Evolutionary conservation across 2,113 vertebrate genomes (phyloP).

Genomic region (Hydrochoerus hydrochaeris): DNA sequence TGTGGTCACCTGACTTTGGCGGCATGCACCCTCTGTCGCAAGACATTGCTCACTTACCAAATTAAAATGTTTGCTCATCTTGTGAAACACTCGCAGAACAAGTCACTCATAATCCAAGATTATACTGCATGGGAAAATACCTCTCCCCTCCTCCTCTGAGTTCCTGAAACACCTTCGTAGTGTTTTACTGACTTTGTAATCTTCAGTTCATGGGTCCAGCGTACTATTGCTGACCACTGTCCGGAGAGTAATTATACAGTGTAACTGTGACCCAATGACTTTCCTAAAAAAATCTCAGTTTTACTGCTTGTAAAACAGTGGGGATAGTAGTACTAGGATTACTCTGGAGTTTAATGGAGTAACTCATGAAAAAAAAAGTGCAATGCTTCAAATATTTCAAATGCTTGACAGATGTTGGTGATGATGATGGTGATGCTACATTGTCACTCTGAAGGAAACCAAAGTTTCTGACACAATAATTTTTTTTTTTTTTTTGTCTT

Average conservation of each 20-base stretch:
- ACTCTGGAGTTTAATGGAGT: neutral
- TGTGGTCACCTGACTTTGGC: neutral
- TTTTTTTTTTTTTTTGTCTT: too few species aligned
- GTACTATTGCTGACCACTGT: neutral
- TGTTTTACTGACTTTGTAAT: neutral
- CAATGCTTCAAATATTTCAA: neutral
- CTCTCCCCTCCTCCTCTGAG: neutral
- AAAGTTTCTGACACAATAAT: neutral
- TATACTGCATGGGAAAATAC: neutral
- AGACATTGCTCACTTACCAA: neutral
- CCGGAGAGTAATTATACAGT: conserved; percentile 2
- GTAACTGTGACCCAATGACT: neutral
- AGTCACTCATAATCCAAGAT: neutral
- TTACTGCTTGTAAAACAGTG: neutral
- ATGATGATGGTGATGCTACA: too few species aligned
- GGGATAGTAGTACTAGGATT: neutral
- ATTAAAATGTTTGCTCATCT: neutral
- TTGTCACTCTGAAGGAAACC: neutral
- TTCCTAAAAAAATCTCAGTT: conserved; percentile 7
- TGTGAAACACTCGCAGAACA: neutral
- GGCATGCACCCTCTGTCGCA: neutral
- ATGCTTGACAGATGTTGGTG: neutral
- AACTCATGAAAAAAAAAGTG: neutral
- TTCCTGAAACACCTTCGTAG: neutral
- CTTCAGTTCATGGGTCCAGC: neutral